phyloP scores from a whole-genome alignment of 2,888 invertebrate genomes.

The Caenorhabditis sp. region DNA sequence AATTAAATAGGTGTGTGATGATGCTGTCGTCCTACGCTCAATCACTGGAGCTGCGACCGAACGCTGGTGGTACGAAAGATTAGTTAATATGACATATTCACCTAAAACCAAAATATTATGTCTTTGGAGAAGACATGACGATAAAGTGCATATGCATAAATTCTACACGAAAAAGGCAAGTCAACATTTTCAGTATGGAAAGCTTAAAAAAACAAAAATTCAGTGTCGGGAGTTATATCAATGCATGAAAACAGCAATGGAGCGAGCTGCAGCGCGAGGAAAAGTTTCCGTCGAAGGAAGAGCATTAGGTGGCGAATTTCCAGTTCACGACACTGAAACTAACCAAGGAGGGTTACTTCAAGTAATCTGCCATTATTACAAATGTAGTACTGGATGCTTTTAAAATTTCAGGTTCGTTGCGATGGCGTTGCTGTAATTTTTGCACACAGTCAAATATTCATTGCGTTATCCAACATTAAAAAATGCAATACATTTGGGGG shows the following conservation, averaged over 20 bases:
- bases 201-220: slow-evolving; percentile 75
- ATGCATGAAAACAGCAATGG: slow-evolving; percentile 99
- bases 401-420: slow-evolving; percentile 85
- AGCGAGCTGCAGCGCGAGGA: slow-evolving; percentile 85
- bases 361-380: slow-evolving; percentile 8
- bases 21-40: slow-evolving; percentile 85
- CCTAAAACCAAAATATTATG: slow-evolving; percentile 91
- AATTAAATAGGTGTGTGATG: slow-evolving; percentile 87
- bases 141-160: slow-evolving; percentile 92
- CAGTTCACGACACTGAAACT: slow-evolving; percentile 95
- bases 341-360: slow-evolving; percentile 87
- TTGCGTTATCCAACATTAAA: slow-evolving; percentile 97
- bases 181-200: neutral
- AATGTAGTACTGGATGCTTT: neutral
- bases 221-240: slow-evolving; percentile 98
- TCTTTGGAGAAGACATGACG: slow-evolving; percentile 92
- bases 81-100: slow-evolving; percentile 99
- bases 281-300: slow-evolving; percentile 82
- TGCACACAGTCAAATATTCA: slow-evolving; percentile 99
- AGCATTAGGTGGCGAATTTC: slow-evolving; percentile 90
- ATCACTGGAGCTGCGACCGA: slow-evolving; percentile 82
- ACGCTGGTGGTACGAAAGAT: slow-evolving; percentile 98
- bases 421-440: slow-evolving; percentile 99
- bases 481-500: slow-evolving; percentile 99
- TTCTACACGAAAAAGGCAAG: slow-evolving; percentile 97